Base-by-base conservation (phyloP, 53 echinoderm and acorn worm species). In the Holothuria leucospilota region DNA sequence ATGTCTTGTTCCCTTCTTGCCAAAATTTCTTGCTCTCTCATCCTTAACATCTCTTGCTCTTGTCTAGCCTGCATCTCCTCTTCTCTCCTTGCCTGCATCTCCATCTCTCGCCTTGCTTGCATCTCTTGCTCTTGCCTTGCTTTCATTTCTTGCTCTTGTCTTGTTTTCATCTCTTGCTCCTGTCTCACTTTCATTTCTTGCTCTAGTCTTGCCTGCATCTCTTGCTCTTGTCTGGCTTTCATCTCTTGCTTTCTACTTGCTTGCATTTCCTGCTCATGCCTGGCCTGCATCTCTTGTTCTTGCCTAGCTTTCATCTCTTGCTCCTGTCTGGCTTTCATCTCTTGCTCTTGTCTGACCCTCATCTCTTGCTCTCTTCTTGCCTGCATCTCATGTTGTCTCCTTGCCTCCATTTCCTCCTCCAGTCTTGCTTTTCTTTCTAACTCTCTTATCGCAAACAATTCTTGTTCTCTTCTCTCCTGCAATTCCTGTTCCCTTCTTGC, bases 401-500 rank as follows among this genome's bases (percentile, higher is more conserved):
- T 75, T 5, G 75, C 75, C 15, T 75, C 53, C 46, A 75, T 75
- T 16, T 75, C 42, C 18, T 39, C 75, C 23, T 26, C 39, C 10
- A 49, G 25, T 49, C 25, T 56, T 16, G 56, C 75, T 21, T 75
- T 49, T 24, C 39, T 72, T 34, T 68, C 68, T 68, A 29, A 34
- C 6, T 28, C 18, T 71, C 39, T 13, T 38, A 39, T 39, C 29
- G 71, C 21, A 4, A 39, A n/a, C 71, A 71, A 13, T 41, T 71
- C 71, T 30, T 38, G 38, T 16, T 71, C 69, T 39, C 24, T 69
- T 69, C 69, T 69, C n/a, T n/a, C 41, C 39, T 71, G 71, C 42
- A 71, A 25, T 21, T 73, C 69, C 6, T 69, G 69, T 13, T 72
- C 72, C 42, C 72, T 72, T 38, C 72, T 72, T 38, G 72, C 72